Base-by-base conservation (phyloP, 2,113 vertebrate genomes). In the Stomatorhinus ivindoensis region DNA sequence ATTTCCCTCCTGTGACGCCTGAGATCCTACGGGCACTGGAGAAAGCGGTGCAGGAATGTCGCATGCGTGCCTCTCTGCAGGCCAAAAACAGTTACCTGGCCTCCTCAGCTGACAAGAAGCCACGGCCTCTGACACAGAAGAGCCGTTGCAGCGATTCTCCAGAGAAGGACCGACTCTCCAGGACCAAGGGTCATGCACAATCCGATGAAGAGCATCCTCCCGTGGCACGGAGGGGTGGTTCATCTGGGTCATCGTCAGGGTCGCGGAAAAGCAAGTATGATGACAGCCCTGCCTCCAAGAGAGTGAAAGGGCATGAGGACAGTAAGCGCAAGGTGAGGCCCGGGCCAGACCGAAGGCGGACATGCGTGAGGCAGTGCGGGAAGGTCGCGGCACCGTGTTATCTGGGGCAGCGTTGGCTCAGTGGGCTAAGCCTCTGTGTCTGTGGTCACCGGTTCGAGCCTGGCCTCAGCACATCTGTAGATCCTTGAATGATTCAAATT, bases 11-110 rank as follows among this genome's bases (percentile, higher is more conserved):
- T 0, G 92, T 94, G n/a, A 92, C 91, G 0, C 88, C 86, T 4
- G 93, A 94, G 86, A 92, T 94, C 80, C 88, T 94, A 39, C 91
- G 89, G 53, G 92, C 92, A 1, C 89, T 94, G 89, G 92, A 93
- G 53, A 91, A 89, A 21, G 93, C 92, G 21, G 92, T 94, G 44
- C 93, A 93, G 50, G 91, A 93, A 69, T 93, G 92, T 19, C 92
- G 93, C 88, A 87, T 92, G 48, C 91, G 92, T 86, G 92, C 93
- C 3, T 92, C 93, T 3, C 42, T 90, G 69, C 87, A 90, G 90
- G 90, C 88, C 58, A 65, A 47, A 65, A 73, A 76, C 82, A 92
- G 61, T 39, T 10, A 31, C 80, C 21, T 31, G 47, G 27, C 50
- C 11, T 5, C 48, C 19, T 21, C 85, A 27, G 8, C 35, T 0